Evolutionary conservation across 2,113 vertebrate genomes (phyloP).

Genomic region (Zeus faber): DNA sequence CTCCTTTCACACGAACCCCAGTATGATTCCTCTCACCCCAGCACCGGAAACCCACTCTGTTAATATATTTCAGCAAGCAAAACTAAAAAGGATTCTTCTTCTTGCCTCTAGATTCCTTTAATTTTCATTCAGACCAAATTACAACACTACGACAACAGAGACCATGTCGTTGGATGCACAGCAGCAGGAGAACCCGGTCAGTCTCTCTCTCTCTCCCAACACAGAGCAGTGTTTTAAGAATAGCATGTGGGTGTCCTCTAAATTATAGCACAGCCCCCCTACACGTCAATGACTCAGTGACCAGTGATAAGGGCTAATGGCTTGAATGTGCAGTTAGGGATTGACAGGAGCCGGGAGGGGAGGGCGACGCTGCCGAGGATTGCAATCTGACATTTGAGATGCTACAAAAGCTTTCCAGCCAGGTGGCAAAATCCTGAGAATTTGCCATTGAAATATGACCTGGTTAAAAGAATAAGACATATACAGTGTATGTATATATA

Average conservation of each 20-base stretch:
- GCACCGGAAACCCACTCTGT: not conserved
- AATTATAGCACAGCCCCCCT: constrained; percentile 52
- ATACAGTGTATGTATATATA: not conserved
- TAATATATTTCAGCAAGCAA: not conserved
- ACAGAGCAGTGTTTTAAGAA: constrained; percentile 41
- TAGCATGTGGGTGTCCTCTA: constrained; percentile 47
- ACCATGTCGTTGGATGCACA: constrained; percentile 3
- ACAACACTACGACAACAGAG: constrained; percentile 5
- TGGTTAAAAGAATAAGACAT: constrained; percentile 35
- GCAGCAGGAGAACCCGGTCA: constrained; percentile 14
- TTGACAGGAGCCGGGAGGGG: constrained; percentile 37
- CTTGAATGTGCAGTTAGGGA: constrained; percentile 48
- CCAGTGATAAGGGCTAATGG: constrained; percentile 59
- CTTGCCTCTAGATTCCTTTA: not conserved
- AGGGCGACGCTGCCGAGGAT: constrained; percentile 57
- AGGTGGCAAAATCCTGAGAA: constrained; percentile 68
- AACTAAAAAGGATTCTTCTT: not conserved
- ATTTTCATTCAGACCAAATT: constrained; percentile 9
- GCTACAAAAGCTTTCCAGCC: constrained; percentile 53
- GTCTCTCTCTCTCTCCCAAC: constrained; percentile 17
- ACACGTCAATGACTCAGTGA: constrained; percentile 57
- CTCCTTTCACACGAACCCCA: not conserved
- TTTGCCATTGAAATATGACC: constrained; percentile 57
- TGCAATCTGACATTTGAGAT: constrained; percentile 70
- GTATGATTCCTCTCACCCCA: not conserved